Percentiles rank a stretch among this genome's conserved stretches.
phyloP scores from a whole-genome alignment of 2,113 vertebrate species.

The Anarhynchus alexandrinus region DNA sequence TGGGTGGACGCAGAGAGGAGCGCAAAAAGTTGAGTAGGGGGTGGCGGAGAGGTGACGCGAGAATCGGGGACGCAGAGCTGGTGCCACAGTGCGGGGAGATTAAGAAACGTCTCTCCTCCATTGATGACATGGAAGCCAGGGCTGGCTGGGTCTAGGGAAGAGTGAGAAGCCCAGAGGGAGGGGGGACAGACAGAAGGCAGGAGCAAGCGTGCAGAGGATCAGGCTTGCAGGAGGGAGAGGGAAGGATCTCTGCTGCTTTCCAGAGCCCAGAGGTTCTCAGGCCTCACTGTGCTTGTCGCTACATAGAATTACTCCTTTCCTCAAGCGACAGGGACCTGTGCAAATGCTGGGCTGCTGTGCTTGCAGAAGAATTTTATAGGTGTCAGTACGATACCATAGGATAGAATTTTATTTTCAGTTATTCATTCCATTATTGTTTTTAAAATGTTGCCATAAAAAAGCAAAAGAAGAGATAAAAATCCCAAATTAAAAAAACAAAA shows the following conservation, averaged over 20 bases:
- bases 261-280: neutral
- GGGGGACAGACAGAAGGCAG: neutral
- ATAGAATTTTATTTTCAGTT: neutral
- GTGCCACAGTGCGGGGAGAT: neutral
- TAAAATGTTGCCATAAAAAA: neutral
- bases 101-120: neutral
- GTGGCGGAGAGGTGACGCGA: neutral
- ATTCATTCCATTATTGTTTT: neutral
- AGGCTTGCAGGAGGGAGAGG: neutral
- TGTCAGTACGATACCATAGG: neutral
- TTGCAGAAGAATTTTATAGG: neutral
- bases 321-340: neutral
- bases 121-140: neutral
- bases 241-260: neutral
- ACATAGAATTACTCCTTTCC: neutral
- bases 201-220: rapidly evolving
- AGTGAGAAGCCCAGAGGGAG: neutral
- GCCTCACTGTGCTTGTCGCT: neutral
- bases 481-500: neutral
- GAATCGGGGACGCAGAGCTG: neutral
- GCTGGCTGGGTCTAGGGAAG: neutral
- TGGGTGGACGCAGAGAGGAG: neutral
- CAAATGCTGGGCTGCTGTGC: neutral
- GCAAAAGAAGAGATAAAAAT: neutral
- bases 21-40: neutral